These are phyloP conservation scores for Ridgeia piscesae DNA, from an alignment of 1,140 invertebrate species.

Conservation along the genomic window DNA sequence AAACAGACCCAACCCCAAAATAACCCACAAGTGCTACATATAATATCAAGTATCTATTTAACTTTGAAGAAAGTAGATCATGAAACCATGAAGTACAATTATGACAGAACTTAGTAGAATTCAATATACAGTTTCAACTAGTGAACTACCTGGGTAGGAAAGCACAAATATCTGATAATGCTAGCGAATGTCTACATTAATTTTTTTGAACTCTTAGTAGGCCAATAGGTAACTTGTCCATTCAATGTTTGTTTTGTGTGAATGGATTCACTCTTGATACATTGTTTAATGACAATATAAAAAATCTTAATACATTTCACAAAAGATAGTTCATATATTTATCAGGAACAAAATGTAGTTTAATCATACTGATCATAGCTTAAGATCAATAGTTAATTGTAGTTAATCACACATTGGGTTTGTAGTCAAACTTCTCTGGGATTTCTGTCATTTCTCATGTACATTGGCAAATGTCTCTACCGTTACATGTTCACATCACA, in stretches of 20 bases:
- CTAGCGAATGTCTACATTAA: background rate
- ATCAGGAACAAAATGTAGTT: background rate
- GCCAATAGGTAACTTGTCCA: background rate
- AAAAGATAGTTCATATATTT: background rate
- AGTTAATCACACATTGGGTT: background rate
- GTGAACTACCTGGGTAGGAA: too few relatives aligned
- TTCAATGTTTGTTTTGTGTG: background rate
- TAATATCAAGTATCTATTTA: too few relatives aligned
- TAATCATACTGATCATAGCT: background rate
- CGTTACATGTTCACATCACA: background rate
- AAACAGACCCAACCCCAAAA: too few relatives aligned
- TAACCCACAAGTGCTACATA: too few relatives aligned
- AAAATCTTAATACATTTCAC: background rate
- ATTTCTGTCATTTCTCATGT: background rate
- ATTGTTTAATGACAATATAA: background rate
- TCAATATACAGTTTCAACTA: too few relatives aligned
- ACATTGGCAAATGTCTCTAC: background rate
- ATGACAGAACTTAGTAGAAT: too few relatives aligned
- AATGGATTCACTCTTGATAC: background rate
- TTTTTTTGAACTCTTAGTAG: background rate
- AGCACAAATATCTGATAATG: too few relatives aligned
- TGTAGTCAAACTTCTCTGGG: background rate
- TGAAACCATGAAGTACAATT: too few relatives aligned
- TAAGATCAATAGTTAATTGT: background rate
- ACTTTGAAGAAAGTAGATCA: too few relatives aligned